These are phyloP conservation scores for Bettongia penicillata DNA, from an alignment of 2,113 vertebrate genomes.

Conservation along the genomic window DNA sequence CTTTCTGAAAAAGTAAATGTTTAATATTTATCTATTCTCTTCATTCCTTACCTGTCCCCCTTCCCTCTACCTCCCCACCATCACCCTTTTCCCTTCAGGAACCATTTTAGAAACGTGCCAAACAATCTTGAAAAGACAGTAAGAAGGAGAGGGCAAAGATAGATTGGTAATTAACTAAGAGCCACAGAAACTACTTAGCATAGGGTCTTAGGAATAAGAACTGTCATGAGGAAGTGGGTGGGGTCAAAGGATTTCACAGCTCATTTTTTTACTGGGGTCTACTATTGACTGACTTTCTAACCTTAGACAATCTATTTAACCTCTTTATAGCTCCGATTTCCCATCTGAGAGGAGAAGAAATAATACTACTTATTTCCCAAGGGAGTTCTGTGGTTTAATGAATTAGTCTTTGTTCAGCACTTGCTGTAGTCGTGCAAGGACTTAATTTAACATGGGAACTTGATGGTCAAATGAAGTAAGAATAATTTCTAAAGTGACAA, in stretches of 20 bases:
- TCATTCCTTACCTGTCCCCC: constrained; percentile 63
- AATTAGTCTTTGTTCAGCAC: constrained; percentile 70
- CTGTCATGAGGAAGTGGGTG: constrained; percentile 21
- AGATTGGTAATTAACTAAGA: constrained; percentile 52
- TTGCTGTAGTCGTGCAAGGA: constrained; percentile 58
- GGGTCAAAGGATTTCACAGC: constrained; percentile 4
- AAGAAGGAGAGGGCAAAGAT: constrained; percentile 47
- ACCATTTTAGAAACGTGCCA: constrained; percentile 52
- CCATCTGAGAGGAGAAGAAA: constrained; percentile 60
- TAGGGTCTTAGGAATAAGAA: constrained; percentile 24
- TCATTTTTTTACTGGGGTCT: constrained; percentile 50
- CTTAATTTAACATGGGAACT: constrained; percentile 71
- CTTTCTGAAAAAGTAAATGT: constrained; percentile 43
- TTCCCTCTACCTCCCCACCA: constrained; percentile 60
- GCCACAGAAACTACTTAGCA: background rate
- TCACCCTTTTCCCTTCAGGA: constrained; percentile 44
- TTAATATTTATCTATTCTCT: constrained; percentile 59
- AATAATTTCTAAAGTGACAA: constrained; percentile 41
- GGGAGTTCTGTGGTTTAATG: constrained; percentile 74
- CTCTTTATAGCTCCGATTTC: constrained; percentile 72
- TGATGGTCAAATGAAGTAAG: constrained; percentile 56
- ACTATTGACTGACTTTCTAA: constrained; percentile 70
- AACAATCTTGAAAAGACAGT: constrained; percentile 58
- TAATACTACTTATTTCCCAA: constrained; percentile 63
- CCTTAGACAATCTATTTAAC: constrained; percentile 72